A percentile compares a stretch with the other conserved stretches of the same genome.
These are phyloP conservation scores for Calephelis nemesis DNA, from an alignment of 1,140 invertebrate genomes.

Conservation along the genomic window DNA sequence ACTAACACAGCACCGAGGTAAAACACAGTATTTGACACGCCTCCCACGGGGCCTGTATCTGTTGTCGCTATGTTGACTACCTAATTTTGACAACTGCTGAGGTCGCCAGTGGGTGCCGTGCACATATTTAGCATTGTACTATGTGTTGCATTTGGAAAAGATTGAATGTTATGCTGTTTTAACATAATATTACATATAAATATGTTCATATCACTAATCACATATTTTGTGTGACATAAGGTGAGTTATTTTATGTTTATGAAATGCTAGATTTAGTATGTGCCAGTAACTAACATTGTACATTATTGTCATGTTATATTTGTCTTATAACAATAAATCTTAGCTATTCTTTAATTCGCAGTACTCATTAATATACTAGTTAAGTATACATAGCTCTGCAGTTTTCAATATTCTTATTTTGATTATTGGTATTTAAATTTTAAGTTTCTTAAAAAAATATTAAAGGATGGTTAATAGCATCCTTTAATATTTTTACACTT, in stretches of 20 bases:
- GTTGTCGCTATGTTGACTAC: constrained; percentile 55
- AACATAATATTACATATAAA: not conserved
- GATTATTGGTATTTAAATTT: no score
- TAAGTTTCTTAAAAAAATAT: no score
- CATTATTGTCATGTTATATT: no score
- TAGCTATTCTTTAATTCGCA: no score
- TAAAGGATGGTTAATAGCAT: no score
- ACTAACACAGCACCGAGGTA: constrained; percentile 74
- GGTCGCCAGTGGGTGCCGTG: constrained; percentile 62
- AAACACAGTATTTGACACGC: constrained; percentile 47
- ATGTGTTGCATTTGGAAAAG: constrained; percentile 8
- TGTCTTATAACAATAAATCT: no score
- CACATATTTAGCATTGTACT: constrained; percentile 49
- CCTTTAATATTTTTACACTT: no score
- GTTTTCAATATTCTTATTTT: no score
- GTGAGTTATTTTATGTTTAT: not conserved
- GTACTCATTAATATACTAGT: no score
- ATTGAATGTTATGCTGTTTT: not conserved
- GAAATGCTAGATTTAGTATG: not conserved
- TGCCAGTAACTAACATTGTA: no score
- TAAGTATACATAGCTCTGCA: no score
- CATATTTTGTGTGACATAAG: not conserved
- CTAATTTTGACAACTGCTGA: constrained; percentile 73
- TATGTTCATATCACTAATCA: not conserved
- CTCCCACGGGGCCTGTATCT: constrained; percentile 45